Evolutionary conservation across 2,797 vertebrate genomes (phyloP), one percentile per base, ranked within the genome.

Genomic region (Eulemur coronatus): DNA sequence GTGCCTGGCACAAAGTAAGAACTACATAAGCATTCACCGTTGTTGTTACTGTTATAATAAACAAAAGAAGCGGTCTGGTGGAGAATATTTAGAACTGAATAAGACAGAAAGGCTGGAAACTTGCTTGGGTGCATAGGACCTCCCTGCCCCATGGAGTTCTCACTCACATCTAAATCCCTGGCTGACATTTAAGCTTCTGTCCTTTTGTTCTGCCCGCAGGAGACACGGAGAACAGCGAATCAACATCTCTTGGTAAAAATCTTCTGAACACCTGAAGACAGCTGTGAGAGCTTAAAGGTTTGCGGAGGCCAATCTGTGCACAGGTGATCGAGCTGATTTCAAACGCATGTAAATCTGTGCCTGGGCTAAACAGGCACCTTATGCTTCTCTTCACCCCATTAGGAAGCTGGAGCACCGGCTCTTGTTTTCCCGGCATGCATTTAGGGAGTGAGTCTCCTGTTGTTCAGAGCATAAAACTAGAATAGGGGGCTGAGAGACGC

Each of bases 181-280:
- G 78, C 91, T 94, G 94, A 94, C 69, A 96, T 89, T 93, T 95
- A 93, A 96, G 67, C 89, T 76, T 61, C 91, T 94, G 96, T 95
- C 57, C 90, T 92, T 92, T 96, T 93, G 88, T 97, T 96, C 93
- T 76, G 63, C 79, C 73, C 82, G 57, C 70, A 50, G 94, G 75
- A 50, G 65, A 92, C 72, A 5, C 1, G 57, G 69, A 76, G 69
- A 91, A 70, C 63, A 94, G 79, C 82, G 41, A 85, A 91, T 94
- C 69, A 76, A 46, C 85, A 70, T 94, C 85, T 84, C 89, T 65
- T 57, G 38, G 1, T 72, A 65, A 57, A 91, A 96, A 91, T 95
- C 95, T 85, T 75, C 93, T 17, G 33, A 94, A 82, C 94, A 92
- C 97, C 91, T 84, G 82, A 92, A 90, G 80, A 86, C 94, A 81